Percentiles rank a stretch among this genome's conserved stretches.
Evolutionary conservation across 1,140 invertebrate species (phyloP).

Genomic region (Ooceraea biroi): DNA sequence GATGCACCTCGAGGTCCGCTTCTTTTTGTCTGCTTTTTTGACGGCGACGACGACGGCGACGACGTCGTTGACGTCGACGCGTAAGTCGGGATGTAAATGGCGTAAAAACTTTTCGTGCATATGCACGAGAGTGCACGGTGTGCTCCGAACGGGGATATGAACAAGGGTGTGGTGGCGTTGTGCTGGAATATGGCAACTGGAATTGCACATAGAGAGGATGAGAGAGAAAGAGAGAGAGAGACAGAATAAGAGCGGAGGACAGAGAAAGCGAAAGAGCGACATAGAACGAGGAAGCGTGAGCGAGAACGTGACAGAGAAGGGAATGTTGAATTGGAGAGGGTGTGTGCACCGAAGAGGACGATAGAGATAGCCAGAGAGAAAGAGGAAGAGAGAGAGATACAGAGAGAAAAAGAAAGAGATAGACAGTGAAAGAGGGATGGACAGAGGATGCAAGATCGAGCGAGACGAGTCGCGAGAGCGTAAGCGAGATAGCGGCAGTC

Average conservation of each 20-base stretch:
- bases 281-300: constrained; percentile 29
- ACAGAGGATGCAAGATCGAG: constrained; percentile 41
- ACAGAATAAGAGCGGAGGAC: constrained; percentile 23
- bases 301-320: constrained; percentile 20
- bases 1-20: neutral
- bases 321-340: constrained; percentile 30
- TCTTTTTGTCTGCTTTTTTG: constrained; percentile 2
- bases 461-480: constrained; percentile 14
- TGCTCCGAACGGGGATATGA: constrained; percentile 61
- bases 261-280: constrained; percentile 15
- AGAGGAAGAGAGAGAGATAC: neutral
- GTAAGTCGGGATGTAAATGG: constrained; percentile 72
- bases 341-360: constrained; percentile 32
- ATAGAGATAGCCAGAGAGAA: neutral
- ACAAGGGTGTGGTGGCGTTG: constrained; percentile 68
- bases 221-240: neutral
- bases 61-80: constrained; percentile 64
- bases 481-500: constrained; percentile 42
- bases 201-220: constrained; percentile 65
- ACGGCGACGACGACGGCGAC: constrained; percentile 16
- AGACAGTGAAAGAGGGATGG: constrained; percentile 10
- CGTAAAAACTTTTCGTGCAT: constrained; percentile 73
- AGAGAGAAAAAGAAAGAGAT: neutral
- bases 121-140: constrained; percentile 59
- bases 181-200: constrained; percentile 77